These are phyloP conservation scores for Drosophila sp. DNA, from an alignment of 1,140 invertebrate genomes.

Conservation along the genomic window DNA sequence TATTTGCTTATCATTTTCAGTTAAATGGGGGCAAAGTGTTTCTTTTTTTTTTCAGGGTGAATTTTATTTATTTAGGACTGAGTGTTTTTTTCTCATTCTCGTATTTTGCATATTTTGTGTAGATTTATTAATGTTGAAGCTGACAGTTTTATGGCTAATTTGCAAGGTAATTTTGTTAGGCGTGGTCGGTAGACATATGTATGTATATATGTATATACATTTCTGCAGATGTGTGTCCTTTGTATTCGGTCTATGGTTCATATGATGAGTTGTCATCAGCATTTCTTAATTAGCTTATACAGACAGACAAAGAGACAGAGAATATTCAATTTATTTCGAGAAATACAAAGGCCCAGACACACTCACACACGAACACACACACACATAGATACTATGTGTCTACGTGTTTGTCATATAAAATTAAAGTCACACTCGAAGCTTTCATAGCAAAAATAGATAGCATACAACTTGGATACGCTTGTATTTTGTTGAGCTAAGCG, in stretches of 20 bases:
- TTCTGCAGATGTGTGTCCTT: neutral
- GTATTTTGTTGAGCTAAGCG: neutral
- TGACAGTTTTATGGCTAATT: constrained; percentile 76
- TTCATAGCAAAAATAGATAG: neutral
- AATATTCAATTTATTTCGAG: constrained; percentile 61
- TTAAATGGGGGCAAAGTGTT: too few species aligned
- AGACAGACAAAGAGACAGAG: constrained; percentile 28
- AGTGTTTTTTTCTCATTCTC: neutral
- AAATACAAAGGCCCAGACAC: neutral
- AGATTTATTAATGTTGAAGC: constrained; percentile 16
- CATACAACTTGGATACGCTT: neutral
- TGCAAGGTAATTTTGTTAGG: constrained; percentile 54
- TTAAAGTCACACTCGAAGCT: neutral
- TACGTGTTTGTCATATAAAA: constrained; percentile 71
- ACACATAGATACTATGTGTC: constrained; percentile 44
- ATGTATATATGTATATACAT: constrained; percentile 10
- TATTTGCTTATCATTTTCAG: too few species aligned
- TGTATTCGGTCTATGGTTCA: neutral
- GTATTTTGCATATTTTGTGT: constrained; percentile 48
- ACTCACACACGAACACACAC: neutral
- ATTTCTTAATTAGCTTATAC: constrained; percentile 67
- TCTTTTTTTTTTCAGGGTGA: neutral
- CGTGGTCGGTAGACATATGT: constrained; percentile 42
- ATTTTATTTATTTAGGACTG: neutral
- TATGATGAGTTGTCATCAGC: constrained; percentile 36